phyloP scores from a whole-genome alignment of 2,797 vertebrate species.

The Zalophus californianus region DNA sequence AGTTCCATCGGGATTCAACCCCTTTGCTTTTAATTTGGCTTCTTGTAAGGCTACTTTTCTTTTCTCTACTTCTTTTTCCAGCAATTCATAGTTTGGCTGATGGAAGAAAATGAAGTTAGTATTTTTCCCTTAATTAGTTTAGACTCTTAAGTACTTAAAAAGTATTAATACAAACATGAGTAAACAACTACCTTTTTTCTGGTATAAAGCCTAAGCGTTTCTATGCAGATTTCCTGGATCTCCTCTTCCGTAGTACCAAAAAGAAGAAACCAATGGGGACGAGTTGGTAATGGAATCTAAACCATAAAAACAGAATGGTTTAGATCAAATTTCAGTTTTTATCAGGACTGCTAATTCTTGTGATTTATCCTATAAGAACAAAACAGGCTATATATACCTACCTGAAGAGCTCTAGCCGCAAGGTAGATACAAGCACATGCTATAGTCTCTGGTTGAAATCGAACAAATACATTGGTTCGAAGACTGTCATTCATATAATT shows the following conservation, averaged over 20 bases:
- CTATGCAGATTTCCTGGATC: conserved; percentile 98
- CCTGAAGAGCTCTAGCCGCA: conserved; percentile 97
- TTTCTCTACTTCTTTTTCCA: conserved; percentile 99
- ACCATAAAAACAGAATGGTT: not conserved
- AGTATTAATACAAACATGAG: not conserved
- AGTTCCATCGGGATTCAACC: conserved; percentile 97
- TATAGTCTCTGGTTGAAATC: conserved; percentile 98
- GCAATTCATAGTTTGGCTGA: conserved; percentile 97
- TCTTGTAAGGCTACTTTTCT: conserved; percentile 97
- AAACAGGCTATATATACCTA: conserved; percentile 72
- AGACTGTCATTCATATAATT: conserved; percentile 99
- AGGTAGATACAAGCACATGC: conserved; percentile 99
- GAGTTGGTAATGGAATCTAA: conserved; percentile 95
- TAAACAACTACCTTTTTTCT: conserved; percentile 93
- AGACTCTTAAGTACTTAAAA: not conserved
- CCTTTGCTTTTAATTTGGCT: conserved; percentile 98
- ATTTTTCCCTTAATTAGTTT: not conserved
- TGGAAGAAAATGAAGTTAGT: not conserved
- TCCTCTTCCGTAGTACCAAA: conserved; percentile 97
- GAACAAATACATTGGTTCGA: conserved; percentile 98
- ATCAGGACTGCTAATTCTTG: not conserved
- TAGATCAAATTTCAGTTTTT: not conserved
- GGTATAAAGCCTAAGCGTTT: conserved; percentile 97
- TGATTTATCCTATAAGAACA: not conserved
- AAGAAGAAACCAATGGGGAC: conserved; percentile 97